These are phyloP conservation scores for Bellardia bayeri DNA, from an alignment of 2,888 invertebrate species.

Conservation along the genomic window DNA sequence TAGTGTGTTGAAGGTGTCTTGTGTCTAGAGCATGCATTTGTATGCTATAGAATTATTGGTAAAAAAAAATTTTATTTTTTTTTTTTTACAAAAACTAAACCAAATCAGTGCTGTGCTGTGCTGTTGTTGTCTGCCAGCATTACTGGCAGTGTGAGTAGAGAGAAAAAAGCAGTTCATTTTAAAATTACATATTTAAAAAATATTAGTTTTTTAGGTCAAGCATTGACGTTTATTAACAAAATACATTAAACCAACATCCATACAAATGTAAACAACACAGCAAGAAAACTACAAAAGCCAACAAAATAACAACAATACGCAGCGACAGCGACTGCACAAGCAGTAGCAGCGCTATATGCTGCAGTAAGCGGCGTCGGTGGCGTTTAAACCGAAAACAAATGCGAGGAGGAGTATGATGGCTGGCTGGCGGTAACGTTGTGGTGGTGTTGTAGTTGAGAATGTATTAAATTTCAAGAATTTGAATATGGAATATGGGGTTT, in stretches of 20 bases:
- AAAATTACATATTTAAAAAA: slow-evolving; percentile 36
- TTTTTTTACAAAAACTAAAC: not conserved
- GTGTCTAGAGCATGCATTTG: not conserved
- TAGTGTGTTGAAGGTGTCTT: not conserved
- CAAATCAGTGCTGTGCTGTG: slow-evolving; percentile 14
- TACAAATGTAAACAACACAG: not conserved
- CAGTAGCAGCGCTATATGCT: slow-evolving; percentile 22
- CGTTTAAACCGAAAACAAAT: not conserved
- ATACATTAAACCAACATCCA: slow-evolving; percentile 8
- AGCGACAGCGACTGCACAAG: slow-evolving; percentile 10
- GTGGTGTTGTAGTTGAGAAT: slow-evolving; percentile 14
- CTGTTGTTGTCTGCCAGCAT: not conserved
- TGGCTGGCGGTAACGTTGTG: not conserved
- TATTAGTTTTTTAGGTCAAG: slow-evolving; percentile 63
- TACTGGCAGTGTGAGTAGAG: not conserved
- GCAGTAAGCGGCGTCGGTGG: not conserved
- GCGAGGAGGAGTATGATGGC: not conserved
- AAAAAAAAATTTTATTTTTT: not conserved
- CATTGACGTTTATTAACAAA: slow-evolving; percentile 31
- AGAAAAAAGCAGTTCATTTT: slow-evolving; percentile 9
- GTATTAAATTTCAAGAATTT: slow-evolving; percentile 60
- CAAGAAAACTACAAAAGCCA: not conserved
- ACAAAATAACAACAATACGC: not conserved
- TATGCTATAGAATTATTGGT: slow-evolving; percentile 19
- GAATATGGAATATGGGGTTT: slow-evolving; percentile 62